phyloP scores from a whole-genome alignment of 2,113 vertebrate genomes.

The Chaetops frenatus region DNA sequence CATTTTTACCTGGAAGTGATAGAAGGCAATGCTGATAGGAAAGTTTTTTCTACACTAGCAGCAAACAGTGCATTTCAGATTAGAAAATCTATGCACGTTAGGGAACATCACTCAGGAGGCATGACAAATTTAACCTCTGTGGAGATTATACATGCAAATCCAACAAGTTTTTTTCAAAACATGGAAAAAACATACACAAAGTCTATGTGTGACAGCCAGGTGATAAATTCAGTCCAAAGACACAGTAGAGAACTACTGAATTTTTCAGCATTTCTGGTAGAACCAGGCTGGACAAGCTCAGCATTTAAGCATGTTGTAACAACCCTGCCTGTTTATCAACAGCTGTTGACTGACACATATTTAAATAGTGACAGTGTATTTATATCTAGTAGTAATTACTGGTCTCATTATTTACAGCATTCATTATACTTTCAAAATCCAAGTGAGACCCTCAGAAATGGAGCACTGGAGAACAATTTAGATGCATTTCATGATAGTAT shows the following conservation, averaged over 20 bases:
- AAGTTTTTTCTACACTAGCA: background rate
- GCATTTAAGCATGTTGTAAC: background rate
- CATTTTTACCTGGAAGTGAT: background rate
- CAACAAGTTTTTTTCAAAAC: background rate
- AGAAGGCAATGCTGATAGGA: background rate
- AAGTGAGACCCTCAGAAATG: background rate
- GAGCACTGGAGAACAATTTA: background rate
- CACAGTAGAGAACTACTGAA: background rate
- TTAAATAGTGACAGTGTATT: background rate
- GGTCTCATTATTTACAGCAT: constrained; percentile 1
- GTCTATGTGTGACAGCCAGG: background rate
- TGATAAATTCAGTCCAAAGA: background rate
- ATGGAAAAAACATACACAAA: background rate
- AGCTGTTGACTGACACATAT: background rate
- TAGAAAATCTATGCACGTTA: background rate
- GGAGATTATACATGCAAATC: background rate
- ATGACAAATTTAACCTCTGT: background rate
- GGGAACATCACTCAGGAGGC: background rate
- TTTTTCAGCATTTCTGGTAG: background rate
- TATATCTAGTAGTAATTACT: background rate
- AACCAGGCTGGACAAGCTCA: constrained; percentile 15
- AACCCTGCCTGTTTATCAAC: background rate
- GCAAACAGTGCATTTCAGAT: background rate
- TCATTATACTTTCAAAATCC: background rate
- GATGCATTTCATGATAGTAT: background rate